These are phyloP conservation scores for Brachyptera risi DNA, from an alignment of 2,888 invertebrate genomes.

Conservation along the genomic window DNA sequence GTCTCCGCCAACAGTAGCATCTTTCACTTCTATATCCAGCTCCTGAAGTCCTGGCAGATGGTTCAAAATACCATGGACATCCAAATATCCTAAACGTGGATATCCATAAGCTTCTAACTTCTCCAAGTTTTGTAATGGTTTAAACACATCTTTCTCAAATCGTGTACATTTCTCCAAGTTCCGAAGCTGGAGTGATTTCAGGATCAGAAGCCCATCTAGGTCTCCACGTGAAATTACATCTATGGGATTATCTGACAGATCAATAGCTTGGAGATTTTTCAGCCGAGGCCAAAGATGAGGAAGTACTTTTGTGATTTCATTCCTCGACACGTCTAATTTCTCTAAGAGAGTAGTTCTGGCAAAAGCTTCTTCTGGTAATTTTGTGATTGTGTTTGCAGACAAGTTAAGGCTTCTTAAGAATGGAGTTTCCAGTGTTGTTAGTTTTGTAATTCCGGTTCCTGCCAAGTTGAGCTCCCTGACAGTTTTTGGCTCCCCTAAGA, in stretches of 20 bases:
- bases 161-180: constrained; percentile 65
- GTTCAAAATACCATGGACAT: constrained; percentile 79
- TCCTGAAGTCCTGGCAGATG: constrained; percentile 67
- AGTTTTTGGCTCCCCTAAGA: constrained; percentile 85
- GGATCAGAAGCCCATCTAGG: constrained; percentile 64
- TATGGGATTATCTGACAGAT: constrained; percentile 83
- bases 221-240: constrained; percentile 69
- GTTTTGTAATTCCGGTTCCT: constrained; percentile 62
- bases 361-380: constrained; percentile 63
- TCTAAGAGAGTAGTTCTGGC: constrained; percentile 76
- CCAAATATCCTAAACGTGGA: constrained; percentile 77
- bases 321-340: constrained; percentile 70
- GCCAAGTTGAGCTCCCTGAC: constrained; percentile 73
- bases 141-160: constrained; percentile 80
- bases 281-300: constrained; percentile 66
- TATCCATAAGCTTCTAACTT: constrained; percentile 68
- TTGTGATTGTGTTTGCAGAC: constrained; percentile 67
- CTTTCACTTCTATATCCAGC: constrained; percentile 83
- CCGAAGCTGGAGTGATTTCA: constrained; percentile 54
- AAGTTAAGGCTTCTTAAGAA: constrained; percentile 75
- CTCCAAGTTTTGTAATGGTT: constrained; percentile 64
- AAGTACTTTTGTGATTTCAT: constrained; percentile 59
- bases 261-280: constrained; percentile 65
- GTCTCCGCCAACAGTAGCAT: constrained; percentile 73
- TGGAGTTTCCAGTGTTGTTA: constrained; percentile 62